A percentile compares a stretch with the other conserved stretches of the same genome.
Conservation (phyloP, 2,888 invertebrate genomes). For the Piscicola geometra region DNA sequence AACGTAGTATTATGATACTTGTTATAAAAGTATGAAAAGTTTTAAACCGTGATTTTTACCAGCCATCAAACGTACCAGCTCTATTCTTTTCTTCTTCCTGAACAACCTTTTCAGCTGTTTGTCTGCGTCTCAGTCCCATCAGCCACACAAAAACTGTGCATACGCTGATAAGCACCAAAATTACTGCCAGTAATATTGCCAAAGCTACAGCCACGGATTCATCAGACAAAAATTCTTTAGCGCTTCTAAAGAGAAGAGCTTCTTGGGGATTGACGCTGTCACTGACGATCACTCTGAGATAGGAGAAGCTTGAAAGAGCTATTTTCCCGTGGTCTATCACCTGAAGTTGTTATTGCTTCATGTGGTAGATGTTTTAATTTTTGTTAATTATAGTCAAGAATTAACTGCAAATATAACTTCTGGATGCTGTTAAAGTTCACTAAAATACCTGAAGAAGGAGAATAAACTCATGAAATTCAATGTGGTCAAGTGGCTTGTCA, state of each 20-base stretch:
- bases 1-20: neutral
- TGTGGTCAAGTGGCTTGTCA: neutral
- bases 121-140: constrained; percentile 19
- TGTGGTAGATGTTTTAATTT: too few species aligned
- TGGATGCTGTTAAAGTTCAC: neutral
- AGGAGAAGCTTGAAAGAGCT: constrained; percentile 21
- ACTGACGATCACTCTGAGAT: constrained; percentile 29
- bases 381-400: too few species aligned
- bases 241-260: neutral
- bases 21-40: too few species aligned
- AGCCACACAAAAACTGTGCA: constrained; percentile 32
- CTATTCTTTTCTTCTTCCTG: neutral
- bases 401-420: neutral
- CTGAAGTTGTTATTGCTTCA: too few species aligned
- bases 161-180: constrained; percentile 33
- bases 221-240: constrained; percentile 27
- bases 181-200: constrained; percentile 33
- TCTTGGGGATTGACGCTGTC: neutral
- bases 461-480: constrained; percentile 17
- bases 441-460: constrained; percentile 14
- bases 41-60: too few species aligned
- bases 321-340: constrained; percentile 29
- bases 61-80: neutral
- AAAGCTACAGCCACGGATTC: constrained; percentile 33
- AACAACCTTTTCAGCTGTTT: neutral